phyloP scores from a whole-genome alignment of 2,888 invertebrate genomes.

The Nephrotoma appendiculata region DNA sequence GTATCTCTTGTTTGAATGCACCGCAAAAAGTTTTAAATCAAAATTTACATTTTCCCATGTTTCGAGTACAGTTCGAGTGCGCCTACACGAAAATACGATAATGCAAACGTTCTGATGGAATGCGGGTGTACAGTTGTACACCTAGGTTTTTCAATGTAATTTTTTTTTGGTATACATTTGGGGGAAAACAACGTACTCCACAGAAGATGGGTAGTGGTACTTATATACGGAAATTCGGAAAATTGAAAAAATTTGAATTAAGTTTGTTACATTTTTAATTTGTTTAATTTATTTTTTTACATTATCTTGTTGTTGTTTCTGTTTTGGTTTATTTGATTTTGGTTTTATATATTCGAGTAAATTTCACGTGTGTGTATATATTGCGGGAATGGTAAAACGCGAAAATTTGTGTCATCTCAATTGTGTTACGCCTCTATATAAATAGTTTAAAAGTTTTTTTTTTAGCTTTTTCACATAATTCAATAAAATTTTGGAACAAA shows the following conservation, averaged over 20 bases:
- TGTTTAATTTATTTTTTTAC: not conserved
- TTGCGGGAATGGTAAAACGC: no score
- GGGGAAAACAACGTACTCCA: not conserved
- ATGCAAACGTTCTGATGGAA: no score
- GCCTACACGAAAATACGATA: not conserved
- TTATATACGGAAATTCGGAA: not conserved
- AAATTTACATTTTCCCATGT: not conserved
- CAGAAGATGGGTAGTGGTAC: not conserved
- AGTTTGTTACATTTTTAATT: not conserved
- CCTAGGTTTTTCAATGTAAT: not conserved
- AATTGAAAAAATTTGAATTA: not conserved
- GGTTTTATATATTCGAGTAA: not conserved
- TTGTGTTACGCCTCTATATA: no score
- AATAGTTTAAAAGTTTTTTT: no score
- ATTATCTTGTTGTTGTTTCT: not conserved
- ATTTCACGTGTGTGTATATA: no score
- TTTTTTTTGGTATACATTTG: not conserved
- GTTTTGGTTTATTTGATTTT: not conserved
- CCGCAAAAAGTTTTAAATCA: not conserved
- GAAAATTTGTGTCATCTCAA: no score
- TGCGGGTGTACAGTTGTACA: not conserved
- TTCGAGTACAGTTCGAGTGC: not conserved
- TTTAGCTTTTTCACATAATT: not conserved
- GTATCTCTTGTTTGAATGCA: not conserved
- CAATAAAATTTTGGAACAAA: not conserved